These are phyloP conservation scores for Probosciger aterrimus DNA, from an alignment of 2,113 vertebrate species.

Conservation along the genomic window DNA sequence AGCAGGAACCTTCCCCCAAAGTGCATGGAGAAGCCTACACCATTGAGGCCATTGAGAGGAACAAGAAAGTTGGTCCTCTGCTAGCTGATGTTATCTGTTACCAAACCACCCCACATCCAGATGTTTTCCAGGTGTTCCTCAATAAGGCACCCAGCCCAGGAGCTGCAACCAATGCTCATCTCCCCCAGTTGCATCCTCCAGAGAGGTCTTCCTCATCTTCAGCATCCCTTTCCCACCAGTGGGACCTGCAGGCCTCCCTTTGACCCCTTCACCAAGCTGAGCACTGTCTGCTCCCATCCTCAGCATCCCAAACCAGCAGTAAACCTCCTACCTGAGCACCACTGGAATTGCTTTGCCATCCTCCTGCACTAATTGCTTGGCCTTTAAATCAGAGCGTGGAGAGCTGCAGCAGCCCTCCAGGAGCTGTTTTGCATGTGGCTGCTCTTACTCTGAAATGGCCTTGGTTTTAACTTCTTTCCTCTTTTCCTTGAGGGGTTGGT, in stretches of 20 bases:
- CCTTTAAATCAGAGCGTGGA: not conserved
- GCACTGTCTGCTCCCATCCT: not conserved
- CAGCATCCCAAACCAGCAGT: not conserved
- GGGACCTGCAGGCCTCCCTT: not conserved
- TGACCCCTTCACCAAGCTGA: not conserved
- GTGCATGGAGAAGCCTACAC: not conserved
- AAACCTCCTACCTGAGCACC: not conserved
- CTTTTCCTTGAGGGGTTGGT: constrained; percentile 27
- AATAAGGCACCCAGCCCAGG: not conserved
- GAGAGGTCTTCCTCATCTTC: not conserved
- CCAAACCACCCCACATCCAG: not conserved
- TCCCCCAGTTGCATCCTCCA: not conserved
- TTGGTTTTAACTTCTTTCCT: constrained; percentile 20
- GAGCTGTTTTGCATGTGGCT: constrained; percentile 20
- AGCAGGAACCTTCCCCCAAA: not conserved
- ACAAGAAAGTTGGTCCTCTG: not conserved
- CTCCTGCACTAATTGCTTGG: not conserved
- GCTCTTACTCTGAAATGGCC: constrained; percentile 18
- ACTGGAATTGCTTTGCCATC: not conserved
- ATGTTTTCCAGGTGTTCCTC: not conserved
- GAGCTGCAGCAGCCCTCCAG: not conserved
- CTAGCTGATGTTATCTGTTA: not conserved
- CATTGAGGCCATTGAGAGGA: not conserved
- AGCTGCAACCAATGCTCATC: not conserved
- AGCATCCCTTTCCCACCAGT: not conserved